phyloP scores from a whole-genome alignment of 2,113 vertebrate species.

The Vireo altiloquus region DNA sequence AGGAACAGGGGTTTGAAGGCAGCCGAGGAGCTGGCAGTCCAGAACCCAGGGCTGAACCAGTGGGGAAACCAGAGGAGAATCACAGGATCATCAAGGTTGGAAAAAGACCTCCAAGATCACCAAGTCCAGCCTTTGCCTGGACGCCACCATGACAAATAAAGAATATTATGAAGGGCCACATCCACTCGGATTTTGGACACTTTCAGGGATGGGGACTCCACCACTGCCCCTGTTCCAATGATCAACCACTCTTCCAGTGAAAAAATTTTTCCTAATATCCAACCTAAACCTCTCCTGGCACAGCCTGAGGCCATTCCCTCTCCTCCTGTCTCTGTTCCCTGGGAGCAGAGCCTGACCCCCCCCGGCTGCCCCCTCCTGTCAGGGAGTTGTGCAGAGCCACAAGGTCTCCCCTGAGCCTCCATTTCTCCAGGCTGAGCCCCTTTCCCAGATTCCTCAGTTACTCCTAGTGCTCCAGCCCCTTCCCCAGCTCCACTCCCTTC shows the following conservation, averaged over 20 bases:
- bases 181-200: accelerated
- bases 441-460: not conserved
- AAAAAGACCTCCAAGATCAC: not conserved
- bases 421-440: not conserved
- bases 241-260: not conserved
- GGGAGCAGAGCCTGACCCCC: accelerated
- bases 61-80: not conserved
- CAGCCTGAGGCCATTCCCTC: not conserved
- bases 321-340: not conserved
- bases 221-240: not conserved
- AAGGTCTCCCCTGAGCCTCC: not conserved
- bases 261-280: not conserved
- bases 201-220: not conserved
- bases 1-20: not conserved
- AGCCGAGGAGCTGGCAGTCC: accelerated
- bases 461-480: not conserved
- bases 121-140: not conserved
- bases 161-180: not conserved
- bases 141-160: not conserved
- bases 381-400: not conserved
- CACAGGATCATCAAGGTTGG: not conserved
- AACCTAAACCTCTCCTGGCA: accelerated
- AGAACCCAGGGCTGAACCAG: accelerated
- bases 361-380: not conserved
- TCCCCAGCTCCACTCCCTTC: not conserved